Evolutionary conservation across 2,797 vertebrate species (phyloP).

Genomic region (Buphagus erythrorhynchus): DNA sequence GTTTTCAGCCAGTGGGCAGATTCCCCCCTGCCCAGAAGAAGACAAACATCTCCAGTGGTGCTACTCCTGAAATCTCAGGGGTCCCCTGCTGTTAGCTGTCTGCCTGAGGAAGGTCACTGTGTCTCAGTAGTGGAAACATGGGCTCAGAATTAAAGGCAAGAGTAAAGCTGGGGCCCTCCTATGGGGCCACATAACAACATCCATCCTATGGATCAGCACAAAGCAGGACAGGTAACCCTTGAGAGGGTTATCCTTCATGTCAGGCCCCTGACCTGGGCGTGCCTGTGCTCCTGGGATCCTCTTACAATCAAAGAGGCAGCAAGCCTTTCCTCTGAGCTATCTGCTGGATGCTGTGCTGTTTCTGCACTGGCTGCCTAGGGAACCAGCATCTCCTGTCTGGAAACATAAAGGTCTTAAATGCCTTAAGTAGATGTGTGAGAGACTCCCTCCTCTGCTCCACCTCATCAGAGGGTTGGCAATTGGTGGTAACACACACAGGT

Average conservation of each 20-base stretch:
- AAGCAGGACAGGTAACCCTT: neutral
- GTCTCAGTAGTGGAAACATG: neutral
- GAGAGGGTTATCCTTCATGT: neutral
- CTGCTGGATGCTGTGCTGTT: neutral
- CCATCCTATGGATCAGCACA: accelerated
- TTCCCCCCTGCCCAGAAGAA: neutral
- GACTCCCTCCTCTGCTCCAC: neutral
- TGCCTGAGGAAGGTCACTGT: neutral
- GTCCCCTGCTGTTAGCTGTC: neutral
- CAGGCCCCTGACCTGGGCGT: accelerated
- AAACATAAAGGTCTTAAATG: neutral
- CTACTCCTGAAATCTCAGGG: neutral
- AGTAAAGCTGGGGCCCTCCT: neutral
- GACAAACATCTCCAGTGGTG: neutral
- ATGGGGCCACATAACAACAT: accelerated
- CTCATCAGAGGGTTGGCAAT: neutral
- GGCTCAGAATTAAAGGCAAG: neutral
- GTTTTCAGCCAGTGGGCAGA: neutral
- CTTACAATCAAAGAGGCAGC: neutral
- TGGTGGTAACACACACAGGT: neutral
- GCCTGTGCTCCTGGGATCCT: neutral
- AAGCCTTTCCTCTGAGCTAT: neutral
- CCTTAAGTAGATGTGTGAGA: neutral
- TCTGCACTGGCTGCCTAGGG: neutral
- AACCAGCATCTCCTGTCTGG: neutral